Conservation (phyloP, 2,888 invertebrate genomes). For the Ypsolopha scabrella region DNA sequence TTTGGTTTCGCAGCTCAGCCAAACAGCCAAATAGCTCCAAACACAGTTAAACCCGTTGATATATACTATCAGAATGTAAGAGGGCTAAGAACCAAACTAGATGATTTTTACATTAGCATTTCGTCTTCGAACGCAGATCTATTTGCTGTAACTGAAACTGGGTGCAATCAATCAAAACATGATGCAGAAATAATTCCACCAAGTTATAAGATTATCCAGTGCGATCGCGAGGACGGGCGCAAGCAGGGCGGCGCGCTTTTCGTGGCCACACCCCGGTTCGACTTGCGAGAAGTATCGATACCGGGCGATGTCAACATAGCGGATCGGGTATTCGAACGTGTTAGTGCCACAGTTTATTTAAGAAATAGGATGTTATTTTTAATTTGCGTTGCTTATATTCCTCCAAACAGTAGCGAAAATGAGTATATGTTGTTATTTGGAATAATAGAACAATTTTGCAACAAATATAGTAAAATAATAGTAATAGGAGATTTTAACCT, state of each 20-base stretch:
- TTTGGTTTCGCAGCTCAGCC: constrained; percentile 15
- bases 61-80: constrained; percentile 1
- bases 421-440: not conserved
- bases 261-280: constrained; percentile 13
- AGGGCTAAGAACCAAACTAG: constrained; percentile 1
- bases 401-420: not conserved
- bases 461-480: not conserved
- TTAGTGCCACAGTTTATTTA: no score
- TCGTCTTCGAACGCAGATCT: constrained; percentile 8
- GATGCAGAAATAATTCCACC: constrained; percentile 12
- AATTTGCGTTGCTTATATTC: not conserved
- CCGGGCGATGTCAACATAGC: constrained; percentile 6
- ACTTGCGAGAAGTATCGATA: constrained; percentile 7
- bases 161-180: constrained; percentile 12
- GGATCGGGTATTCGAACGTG: constrained; percentile 11
- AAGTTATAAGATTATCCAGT: constrained; percentile 10
- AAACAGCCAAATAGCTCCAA: not conserved
- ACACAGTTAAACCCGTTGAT: not conserved
- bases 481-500: not conserved
- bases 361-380: not conserved
- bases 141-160: constrained; percentile 14
- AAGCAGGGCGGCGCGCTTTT: constrained; percentile 13
- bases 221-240: constrained; percentile 12
- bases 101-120: constrained; percentile 7
- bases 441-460: not conserved